Percentiles rank a stretch among this genome's conserved stretches.
phyloP scores from a whole-genome alignment of 2,797 vertebrate genomes.

The Gallinago solitaria region DNA sequence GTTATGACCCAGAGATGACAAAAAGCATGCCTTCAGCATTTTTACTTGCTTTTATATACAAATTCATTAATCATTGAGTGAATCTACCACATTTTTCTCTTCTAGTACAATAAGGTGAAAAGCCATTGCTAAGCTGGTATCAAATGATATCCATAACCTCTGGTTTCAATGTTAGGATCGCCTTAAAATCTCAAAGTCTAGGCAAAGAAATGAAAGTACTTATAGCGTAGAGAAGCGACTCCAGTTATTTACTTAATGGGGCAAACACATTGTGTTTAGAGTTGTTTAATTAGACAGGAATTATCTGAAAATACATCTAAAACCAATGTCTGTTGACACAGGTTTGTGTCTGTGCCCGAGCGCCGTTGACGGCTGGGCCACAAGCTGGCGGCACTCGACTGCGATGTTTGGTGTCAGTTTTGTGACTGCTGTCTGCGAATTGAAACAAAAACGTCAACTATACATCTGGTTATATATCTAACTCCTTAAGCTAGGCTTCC shows the following conservation, averaged over 20 bases:
- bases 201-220: not conserved
- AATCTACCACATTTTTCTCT: not conserved
- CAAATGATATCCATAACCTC: not conserved
- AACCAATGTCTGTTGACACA: not conserved
- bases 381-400: not conserved
- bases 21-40: not conserved
- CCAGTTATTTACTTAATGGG: not conserved
- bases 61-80: not conserved
- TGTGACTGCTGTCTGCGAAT: not conserved
- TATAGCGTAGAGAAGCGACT: not conserved
- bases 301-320: not conserved
- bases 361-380: not conserved
- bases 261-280: not conserved
- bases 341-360: not conserved
- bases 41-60: not conserved
- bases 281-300: not conserved
- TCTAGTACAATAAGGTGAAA: not conserved
- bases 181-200: not conserved
- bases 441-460: not conserved
- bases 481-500: not conserved
- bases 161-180: not conserved
- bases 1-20: not conserved
- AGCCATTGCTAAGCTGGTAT: not conserved
- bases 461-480: not conserved
- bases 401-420: not conserved